phyloP scores from a whole-genome alignment of 2,113 vertebrate species.

The Elaphurus davidianus region DNA sequence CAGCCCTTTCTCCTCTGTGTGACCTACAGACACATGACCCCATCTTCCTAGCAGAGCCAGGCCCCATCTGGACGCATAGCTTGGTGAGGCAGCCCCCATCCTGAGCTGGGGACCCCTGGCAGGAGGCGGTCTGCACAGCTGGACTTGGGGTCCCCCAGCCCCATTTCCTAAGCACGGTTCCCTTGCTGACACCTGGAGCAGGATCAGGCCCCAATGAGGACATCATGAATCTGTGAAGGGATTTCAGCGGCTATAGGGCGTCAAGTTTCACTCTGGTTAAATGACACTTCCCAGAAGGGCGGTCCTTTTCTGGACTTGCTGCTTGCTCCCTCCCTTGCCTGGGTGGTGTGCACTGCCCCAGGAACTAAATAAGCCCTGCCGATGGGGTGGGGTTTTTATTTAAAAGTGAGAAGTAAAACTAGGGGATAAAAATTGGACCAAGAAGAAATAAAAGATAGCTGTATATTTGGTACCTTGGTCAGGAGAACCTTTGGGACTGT shows the following conservation, averaged over 20 bases:
- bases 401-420: not conserved
- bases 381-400: not conserved
- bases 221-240: not conserved
- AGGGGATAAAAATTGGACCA: not conserved
- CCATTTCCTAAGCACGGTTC: not conserved
- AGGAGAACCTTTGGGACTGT: not conserved
- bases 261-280: not conserved
- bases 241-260: not conserved
- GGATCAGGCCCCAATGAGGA: not conserved
- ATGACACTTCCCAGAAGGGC: not conserved
- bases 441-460: slow-evolving; percentile 11
- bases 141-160: accelerated
- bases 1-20: not conserved
- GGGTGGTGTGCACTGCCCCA: not conserved
- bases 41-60: not conserved
- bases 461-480: not conserved
- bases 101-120: not conserved
- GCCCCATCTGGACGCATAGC: too few species aligned
- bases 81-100: not conserved
- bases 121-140: not conserved
- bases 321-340: not conserved
- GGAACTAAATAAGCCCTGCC: not conserved
- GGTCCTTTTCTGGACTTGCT: not conserved
- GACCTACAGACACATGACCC: not conserved
- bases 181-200: not conserved